Base-by-base conservation (phyloP, 64 coral and sea anemone species). In the Exaiptasia diaphana region DNA sequence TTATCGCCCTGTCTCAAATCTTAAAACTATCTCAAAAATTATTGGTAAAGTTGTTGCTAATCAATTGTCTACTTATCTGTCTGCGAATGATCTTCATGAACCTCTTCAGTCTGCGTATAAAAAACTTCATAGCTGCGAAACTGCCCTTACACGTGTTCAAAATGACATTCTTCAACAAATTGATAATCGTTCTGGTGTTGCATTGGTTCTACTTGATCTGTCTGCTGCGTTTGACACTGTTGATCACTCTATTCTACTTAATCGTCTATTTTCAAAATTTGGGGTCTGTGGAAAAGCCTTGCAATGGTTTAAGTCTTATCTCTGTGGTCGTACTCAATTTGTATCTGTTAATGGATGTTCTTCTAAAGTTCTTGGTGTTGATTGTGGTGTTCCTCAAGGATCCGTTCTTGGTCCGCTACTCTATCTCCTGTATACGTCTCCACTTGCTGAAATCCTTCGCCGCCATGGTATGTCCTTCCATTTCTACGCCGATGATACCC, bases 141-240 rank as follows among this genome's bases (percentile, higher is more conserved):
- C 77, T 33, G 57, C 77, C 27, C 56, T 63, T 17, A 58, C 64
- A 20, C 38, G 36, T 25, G 77, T 80, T 3, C 74, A 77, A 53
- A 57, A 55, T 53, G 46, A 76, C 44, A 88, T 77, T 35, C 74
- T 87, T 22, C 53, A 61, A 38, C 56, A 71, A 43, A 77, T 67
- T 55, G 83, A 87, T 20, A 68, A 78, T 36, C 68, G 64, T 64
- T 60, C 41, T 11, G 18, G 52, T 55, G 52, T 18, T 55, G 17
- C n/a, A n/a, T n/a, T n/a, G n/a, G n/a, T n/a, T n/a, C n/a, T n/a
- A n/a, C n/a, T n/a, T n/a, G n/a, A n/a, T n/a, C n/a, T n/a, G n/a
- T n/a, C n/a, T n/a, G n/a, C n/a, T n/a, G n/a, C n/a, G n/a, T n/a
- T n/a, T n/a, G n/a, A n/a, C n/a, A n/a, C n/a, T n/a, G n/a, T n/a